A percentile compares a stretch with the other conserved stretches of the same genome.
phyloP scores from a whole-genome alignment of 2,888 invertebrate species.

The Troides oblongomaculatus region DNA sequence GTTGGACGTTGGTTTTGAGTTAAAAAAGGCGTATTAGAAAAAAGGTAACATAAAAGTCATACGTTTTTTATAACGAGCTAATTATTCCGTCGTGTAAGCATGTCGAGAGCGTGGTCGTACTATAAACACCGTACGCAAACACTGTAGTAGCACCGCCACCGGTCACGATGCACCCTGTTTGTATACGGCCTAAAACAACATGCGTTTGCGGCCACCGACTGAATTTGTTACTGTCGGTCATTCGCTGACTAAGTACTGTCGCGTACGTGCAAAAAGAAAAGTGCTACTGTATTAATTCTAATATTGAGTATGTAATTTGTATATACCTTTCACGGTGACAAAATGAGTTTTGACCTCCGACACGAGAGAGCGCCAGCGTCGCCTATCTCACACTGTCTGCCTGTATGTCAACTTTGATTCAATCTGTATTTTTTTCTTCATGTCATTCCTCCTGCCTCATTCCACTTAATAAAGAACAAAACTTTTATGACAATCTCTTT shows the following conservation, averaged over 20 bases:
- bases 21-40: not conserved
- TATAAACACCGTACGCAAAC: conserved; percentile 76
- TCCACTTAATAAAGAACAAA: too few relatives aligned
- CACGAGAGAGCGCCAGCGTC: too few relatives aligned
- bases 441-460: too few relatives aligned
- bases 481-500: too few relatives aligned
- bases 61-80: conserved; percentile 71
- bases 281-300: not conserved
- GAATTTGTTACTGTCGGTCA: conserved; percentile 72
- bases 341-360: too few relatives aligned
- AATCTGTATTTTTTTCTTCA: too few relatives aligned
- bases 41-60: conserved; percentile 52
- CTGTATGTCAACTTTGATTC: too few relatives aligned
- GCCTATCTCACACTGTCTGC: too few relatives aligned
- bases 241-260: conserved; percentile 69
- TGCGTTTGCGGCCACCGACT: conserved; percentile 70
- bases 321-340: too few relatives aligned
- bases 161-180: conserved; percentile 76
- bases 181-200: conserved; percentile 77
- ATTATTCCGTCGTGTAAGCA: conserved; percentile 71
- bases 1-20: too few relatives aligned
- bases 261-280: conserved; percentile 36
- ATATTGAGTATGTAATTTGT: not conserved
- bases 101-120: conserved; percentile 56
- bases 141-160: conserved; percentile 74